Conservation (phyloP, 2,888 invertebrate species). For the Hirtodrosophila alboralis region DNA sequence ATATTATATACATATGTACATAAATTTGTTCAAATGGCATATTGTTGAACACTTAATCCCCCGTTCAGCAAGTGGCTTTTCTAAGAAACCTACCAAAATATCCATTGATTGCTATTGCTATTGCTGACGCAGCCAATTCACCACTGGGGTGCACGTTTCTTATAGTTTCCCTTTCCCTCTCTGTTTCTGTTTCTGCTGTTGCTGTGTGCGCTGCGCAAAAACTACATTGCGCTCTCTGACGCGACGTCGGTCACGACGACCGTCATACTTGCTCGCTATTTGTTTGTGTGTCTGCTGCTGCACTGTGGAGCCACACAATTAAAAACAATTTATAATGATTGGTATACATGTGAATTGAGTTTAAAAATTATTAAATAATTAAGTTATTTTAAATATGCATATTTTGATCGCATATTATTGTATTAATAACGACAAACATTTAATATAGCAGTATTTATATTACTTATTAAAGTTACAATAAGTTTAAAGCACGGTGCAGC, state of each 20-base stretch:
- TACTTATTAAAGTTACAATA: not conserved
- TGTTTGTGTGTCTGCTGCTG: conserved; percentile 30
- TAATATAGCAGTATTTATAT: no score
- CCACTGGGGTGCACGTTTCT: conserved; percentile 44
- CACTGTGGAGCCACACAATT: conserved; percentile 19
- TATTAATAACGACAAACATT: not conserved
- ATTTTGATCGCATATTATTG: not conserved
- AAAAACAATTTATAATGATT: not conserved
- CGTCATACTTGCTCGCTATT: conserved; percentile 37
- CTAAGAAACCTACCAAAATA: conserved; percentile 13
- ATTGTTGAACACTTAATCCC: conserved; percentile 18
- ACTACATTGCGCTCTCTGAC: conserved; percentile 60
- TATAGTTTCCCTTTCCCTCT: conserved; percentile 10
- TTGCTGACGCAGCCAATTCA: conserved; percentile 50
- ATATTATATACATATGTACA: no score
- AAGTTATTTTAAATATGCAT: not conserved
- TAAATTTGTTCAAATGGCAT: not conserved
- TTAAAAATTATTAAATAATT: no score
- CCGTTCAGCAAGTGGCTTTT: conserved; percentile 13
- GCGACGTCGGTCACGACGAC: conserved; percentile 31
- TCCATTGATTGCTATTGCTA: conserved; percentile 30
- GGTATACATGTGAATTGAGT: not conserved
- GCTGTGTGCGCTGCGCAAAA: conserved; percentile 69
- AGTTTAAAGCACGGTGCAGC: conserved; percentile 33
- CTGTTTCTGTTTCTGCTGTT: conserved; percentile 31